Conservation (phyloP, 2,888 invertebrate species). For the Pollenia angustigena region DNA sequence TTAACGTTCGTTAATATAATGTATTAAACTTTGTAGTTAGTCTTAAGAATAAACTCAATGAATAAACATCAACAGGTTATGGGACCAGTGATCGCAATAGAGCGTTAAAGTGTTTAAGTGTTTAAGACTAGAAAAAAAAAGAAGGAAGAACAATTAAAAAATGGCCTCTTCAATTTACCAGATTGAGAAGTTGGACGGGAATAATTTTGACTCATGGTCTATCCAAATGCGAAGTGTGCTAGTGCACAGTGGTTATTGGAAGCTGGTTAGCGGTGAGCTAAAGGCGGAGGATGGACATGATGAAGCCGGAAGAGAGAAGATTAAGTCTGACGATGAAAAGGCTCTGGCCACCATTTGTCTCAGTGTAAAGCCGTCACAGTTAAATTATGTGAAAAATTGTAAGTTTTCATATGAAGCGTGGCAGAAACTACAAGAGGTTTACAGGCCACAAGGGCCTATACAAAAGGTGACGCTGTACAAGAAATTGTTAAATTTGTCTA, state of each 20-base stretch:
- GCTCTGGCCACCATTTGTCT: constrained; percentile 41
- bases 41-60: no score
- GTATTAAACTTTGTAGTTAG: no score
- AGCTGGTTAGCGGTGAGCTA: constrained; percentile 32
- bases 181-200: constrained; percentile 57
- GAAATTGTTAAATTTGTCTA: constrained; percentile 33
- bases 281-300: constrained; percentile 16
- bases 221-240: constrained; percentile 58
- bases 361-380: constrained; percentile 49
- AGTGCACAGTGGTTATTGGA: constrained; percentile 58
- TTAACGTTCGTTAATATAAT: no score
- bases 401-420: constrained; percentile 21
- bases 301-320: neutral
- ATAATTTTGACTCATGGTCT: constrained; percentile 55
- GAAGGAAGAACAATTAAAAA: neutral
- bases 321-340: constrained; percentile 37
- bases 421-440: neutral
- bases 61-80: no score
- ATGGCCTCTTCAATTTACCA: constrained; percentile 46
- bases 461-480: constrained; percentile 47
- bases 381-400: constrained; percentile 11
- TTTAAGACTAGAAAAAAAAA: no score
- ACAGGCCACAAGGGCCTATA: neutral
- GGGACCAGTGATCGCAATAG: no score
- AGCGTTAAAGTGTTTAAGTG: no score